Percentiles rank a stretch among this genome's conserved stretches.
Evolutionary conservation across 2,888 invertebrate species (phyloP).

Genomic region (Drosophila leonis): DNA sequence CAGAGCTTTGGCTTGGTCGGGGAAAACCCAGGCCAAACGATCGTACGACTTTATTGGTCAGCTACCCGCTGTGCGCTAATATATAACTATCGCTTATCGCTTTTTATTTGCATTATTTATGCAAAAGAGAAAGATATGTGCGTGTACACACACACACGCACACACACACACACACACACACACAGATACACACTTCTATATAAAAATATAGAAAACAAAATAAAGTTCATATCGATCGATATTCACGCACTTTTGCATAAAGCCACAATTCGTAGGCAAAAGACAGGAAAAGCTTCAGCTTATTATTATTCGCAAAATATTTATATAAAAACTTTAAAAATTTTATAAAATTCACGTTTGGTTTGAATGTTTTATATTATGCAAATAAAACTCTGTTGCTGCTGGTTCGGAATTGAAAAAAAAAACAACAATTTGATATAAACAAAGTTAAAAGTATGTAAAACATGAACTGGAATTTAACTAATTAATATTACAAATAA

Average conservation of each 20-base stretch:
- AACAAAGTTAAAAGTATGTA: too few relatives aligned
- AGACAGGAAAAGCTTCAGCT: background rate
- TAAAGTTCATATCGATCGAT: background rate
- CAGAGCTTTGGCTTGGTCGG: constrained; percentile 21
- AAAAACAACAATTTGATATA: too few relatives aligned
- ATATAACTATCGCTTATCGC: constrained; percentile 72
- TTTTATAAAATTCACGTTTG: too few relatives aligned
- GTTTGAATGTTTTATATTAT: too few relatives aligned
- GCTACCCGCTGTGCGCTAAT: constrained; percentile 66
- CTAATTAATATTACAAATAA: too few relatives aligned
- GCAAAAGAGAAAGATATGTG: constrained; percentile 52
- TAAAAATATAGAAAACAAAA: background rate
- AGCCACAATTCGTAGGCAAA: background rate
- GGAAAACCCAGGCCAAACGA: constrained; percentile 53
- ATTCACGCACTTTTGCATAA: background rate
- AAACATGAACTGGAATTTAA: too few relatives aligned
- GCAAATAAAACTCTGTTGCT: too few relatives aligned
- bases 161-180: background rate
- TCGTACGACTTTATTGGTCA: constrained; percentile 67
- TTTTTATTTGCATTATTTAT: constrained; percentile 77
- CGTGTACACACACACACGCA: constrained; percentile 22
- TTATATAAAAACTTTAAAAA: background rate
- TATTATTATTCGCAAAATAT: background rate
- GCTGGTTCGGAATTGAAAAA: too few relatives aligned
- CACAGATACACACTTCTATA: background rate